Percentiles rank a stretch among this genome's conserved stretches.
These are phyloP conservation scores for Falco novaeseelandiae DNA, from an alignment of 2,797 vertebrate genomes.

Conservation along the genomic window DNA sequence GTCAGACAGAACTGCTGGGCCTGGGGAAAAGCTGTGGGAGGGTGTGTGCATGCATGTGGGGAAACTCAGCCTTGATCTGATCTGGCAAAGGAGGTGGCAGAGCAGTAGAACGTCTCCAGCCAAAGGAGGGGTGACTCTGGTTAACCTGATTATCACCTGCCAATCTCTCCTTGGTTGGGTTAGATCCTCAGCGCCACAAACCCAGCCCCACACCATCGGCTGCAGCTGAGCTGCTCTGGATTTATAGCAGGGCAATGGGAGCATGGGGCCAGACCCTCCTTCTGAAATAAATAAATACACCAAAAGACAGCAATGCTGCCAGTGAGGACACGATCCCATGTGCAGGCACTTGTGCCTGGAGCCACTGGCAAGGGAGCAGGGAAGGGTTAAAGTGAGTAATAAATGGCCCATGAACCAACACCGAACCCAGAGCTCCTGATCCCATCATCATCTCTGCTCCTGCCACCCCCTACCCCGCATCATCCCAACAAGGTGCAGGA, in stretches of 20 bases:
- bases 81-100: no score
- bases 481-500: no score
- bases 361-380: not conserved
- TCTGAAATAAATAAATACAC: not conserved
- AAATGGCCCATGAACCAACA: not conserved
- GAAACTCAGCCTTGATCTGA: not conserved
- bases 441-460: not conserved
- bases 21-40: no score
- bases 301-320: rapidly evolving
- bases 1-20: not conserved
- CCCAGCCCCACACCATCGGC: not conserved
- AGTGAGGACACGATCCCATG: not conserved
- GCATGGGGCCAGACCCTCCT: not conserved
- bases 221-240: not conserved
- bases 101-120: rapidly evolving
- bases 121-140: not conserved
- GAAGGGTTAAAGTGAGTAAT: not conserved
- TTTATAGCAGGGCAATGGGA: not conserved
- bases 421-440: not conserved
- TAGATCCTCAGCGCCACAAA: not conserved
- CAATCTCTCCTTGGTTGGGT: not conserved
- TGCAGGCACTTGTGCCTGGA: not conserved
- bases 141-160: not conserved
- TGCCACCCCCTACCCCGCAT: not conserved
- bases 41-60: rapidly evolving